Conservation (phyloP, 2,888 invertebrate genomes). For the Chymomyza fuscimana region DNA sequence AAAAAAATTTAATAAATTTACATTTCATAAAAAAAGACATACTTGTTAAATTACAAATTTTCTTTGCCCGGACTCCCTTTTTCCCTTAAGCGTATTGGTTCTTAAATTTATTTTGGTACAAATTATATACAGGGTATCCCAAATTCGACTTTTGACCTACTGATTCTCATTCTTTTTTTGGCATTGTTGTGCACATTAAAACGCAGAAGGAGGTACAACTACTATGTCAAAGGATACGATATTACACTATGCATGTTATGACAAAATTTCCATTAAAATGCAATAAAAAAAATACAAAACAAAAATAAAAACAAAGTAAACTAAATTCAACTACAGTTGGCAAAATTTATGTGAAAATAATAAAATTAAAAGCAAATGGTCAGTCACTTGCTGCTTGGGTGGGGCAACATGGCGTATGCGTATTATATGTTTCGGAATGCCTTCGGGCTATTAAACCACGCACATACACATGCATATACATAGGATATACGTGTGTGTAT, state of each 20-base stretch:
- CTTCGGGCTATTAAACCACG: slow-evolving; percentile 38
- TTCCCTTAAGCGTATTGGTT: too few species aligned
- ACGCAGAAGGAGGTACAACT: slow-evolving; percentile 49
- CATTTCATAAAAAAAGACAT: too few species aligned
- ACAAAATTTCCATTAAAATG: slow-evolving; percentile 69
- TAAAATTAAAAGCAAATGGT: slow-evolving; percentile 57
- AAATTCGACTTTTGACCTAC: too few species aligned
- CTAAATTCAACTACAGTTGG: neutral
- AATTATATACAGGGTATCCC: too few species aligned
- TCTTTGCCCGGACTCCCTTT: too few species aligned
- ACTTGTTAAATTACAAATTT: too few species aligned
- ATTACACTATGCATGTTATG: slow-evolving; percentile 36
- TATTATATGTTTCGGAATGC: slow-evolving; percentile 40
- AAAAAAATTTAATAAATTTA: too few species aligned
- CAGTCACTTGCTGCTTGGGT: slow-evolving; percentile 35
- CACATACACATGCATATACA: neutral
- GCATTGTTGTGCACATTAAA: slow-evolving; percentile 49
- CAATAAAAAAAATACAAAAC: slow-evolving; percentile 52
- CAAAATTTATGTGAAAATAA: slow-evolving; percentile 65
- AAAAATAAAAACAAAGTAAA: slow-evolving; percentile 22
- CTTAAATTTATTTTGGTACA: too few species aligned
- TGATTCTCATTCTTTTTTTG: slow-evolving; percentile 11
- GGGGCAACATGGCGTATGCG: slow-evolving; percentile 57
- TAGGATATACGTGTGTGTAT: neutral
- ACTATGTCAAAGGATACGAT: slow-evolving; percentile 21